Evolutionary conservation across 2,888 invertebrate genomes (phyloP).

Genomic region (Thalpophila matura): DNA sequence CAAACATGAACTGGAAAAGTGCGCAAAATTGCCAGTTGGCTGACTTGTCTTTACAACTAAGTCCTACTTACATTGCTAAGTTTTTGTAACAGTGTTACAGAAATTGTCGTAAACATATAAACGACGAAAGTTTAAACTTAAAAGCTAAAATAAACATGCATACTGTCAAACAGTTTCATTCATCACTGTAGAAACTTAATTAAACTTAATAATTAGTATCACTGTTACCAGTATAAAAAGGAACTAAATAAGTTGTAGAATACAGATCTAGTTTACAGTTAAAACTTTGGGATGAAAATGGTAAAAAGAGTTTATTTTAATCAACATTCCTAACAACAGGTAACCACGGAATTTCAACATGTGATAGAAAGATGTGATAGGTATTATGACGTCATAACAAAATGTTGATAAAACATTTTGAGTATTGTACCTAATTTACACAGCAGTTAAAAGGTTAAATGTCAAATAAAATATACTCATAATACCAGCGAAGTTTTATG

Average conservation of each 20-base stretch:
- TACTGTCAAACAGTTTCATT: constrained; percentile 65
- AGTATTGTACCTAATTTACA: background rate
- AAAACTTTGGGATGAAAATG: constrained; percentile 47
- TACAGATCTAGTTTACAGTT: constrained; percentile 71
- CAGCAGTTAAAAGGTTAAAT: background rate
- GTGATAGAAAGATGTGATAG: background rate
- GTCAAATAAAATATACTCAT: constrained; percentile 14
- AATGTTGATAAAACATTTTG: background rate
- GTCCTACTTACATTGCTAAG: constrained; percentile 32
- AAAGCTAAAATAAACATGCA: constrained; percentile 60
- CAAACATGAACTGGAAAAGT: constrained; percentile 38
- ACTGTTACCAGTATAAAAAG: constrained; percentile 85
- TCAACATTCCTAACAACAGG: background rate
- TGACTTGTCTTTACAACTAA: constrained; percentile 21
- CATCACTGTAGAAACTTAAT: constrained; percentile 77
- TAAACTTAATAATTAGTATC: constrained; percentile 80
- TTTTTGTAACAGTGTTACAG: constrained; percentile 54
- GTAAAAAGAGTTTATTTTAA: constrained; percentile 21
- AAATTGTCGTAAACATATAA: constrained; percentile 49
- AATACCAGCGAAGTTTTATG: constrained; percentile 23
- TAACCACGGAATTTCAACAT: background rate
- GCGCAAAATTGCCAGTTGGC: constrained; percentile 18
- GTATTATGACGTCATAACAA: background rate
- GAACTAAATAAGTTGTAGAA: constrained; percentile 80
- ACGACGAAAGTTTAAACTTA: constrained; percentile 60